These are phyloP conservation scores for Sciurus niger DNA, from an alignment of 2,113 vertebrate genomes.

Conservation along the genomic window DNA sequence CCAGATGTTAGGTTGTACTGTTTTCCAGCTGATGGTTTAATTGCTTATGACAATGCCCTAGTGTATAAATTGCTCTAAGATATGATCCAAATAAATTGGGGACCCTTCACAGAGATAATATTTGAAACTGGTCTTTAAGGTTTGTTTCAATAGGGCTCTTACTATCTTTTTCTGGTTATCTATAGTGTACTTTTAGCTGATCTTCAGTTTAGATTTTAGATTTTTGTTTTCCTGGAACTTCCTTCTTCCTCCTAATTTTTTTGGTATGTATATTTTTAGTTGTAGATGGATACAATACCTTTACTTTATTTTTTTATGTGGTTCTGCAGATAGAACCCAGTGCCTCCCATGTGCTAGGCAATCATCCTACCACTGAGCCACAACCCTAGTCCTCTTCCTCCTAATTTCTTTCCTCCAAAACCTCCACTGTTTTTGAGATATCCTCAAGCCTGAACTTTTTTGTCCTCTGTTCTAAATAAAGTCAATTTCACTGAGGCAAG, in stretches of 20 bases:
- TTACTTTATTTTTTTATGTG: too few species aligned
- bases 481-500: background rate
- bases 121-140: background rate
- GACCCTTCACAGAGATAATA: background rate
- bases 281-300: too few species aligned
- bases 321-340: too few species aligned
- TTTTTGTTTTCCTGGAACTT: background rate
- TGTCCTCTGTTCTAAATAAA: background rate
- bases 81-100: background rate
- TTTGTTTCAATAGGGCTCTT: background rate
- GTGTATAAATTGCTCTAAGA: background rate
- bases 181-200: background rate
- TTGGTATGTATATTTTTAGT: background rate
- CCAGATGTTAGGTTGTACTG: background rate
- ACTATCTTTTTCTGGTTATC: background rate
- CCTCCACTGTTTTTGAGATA: background rate
- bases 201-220: background rate
- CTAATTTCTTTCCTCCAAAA: background rate
- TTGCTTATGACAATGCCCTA: background rate
- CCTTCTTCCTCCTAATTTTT: background rate
- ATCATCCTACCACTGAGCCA: too few species aligned
- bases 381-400: background rate
- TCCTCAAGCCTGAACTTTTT: background rate
- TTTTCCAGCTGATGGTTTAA: background rate
- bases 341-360: too few species aligned